Evolutionary conservation across 2,797 vertebrate species (phyloP).

Genomic region (Sebastes glaucus): DNA sequence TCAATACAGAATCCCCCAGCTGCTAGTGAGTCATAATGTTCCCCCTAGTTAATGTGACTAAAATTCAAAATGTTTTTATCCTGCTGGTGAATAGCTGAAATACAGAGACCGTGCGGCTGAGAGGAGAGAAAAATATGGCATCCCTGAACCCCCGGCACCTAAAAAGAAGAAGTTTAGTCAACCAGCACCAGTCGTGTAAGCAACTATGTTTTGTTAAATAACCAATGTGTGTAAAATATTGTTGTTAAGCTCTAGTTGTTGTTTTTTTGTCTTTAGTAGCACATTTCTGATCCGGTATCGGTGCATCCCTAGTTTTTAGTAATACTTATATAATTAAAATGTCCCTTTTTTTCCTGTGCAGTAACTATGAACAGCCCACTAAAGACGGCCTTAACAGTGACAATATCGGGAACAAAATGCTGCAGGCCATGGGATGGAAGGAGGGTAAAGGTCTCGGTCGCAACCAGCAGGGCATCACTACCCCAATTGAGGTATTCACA

Average conservation of each 20-base stretch:
- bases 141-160: conserved; percentile 94
- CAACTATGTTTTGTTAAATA: background rate
- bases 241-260: background rate
- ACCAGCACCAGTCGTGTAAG: conserved; percentile 90
- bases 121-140: conserved; percentile 96
- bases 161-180: conserved; percentile 96
- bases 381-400: conserved; percentile 98
- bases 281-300: too few relatives aligned
- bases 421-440: conserved; percentile 99
- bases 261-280: background rate
- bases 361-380: conserved; percentile 98
- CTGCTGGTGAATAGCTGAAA: conserved; percentile 85
- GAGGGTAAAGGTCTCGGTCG: conserved; percentile 96
- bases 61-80: background rate
- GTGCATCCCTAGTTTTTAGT: background rate
- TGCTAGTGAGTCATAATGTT: background rate
- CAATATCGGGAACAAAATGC: conserved; percentile 99
- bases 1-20: background rate
- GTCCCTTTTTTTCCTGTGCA: conserved; percentile 55
- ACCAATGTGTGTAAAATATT: background rate
- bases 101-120: conserved; percentile 98
- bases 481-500: conserved; percentile 92
- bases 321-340: background rate
- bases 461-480: conserved; percentile 97
- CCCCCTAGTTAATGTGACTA: background rate